These are phyloP conservation scores for Engraulis encrasicolus DNA, from an alignment of 2,113 vertebrate species.

Conservation along the genomic window DNA sequence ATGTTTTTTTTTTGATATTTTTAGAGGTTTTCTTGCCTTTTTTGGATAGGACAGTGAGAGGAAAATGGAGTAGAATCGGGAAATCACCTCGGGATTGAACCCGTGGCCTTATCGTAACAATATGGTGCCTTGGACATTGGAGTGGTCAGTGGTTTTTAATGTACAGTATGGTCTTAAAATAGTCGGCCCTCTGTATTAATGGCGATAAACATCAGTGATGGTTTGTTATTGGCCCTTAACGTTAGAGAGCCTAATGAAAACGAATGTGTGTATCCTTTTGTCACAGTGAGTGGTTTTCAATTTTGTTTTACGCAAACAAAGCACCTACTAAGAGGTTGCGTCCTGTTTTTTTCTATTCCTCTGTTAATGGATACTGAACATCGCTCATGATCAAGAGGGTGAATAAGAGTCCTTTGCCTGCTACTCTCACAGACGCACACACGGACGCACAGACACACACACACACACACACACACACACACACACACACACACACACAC, in stretches of 20 bases:
- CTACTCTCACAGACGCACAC: no score
- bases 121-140: no score
- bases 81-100: no score
- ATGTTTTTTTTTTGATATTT: no score
- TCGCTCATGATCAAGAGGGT: background rate
- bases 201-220: background rate
- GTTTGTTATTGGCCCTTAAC: background rate
- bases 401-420: background rate
- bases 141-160: background rate
- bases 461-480: background rate
- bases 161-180: no score
- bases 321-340: background rate
- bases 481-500: background rate
- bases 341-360: background rate
- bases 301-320: background rate
- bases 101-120: no score
- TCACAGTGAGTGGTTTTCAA: background rate
- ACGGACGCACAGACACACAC: no score
- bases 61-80: no score
- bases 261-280: background rate
- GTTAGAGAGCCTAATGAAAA: background rate
- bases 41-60: no score
- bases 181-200: background rate
- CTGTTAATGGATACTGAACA: conserved; percentile 8
- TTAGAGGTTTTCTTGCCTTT: no score